phyloP scores from a whole-genome alignment of 2,888 invertebrate genomes.

The Tinea semifulvella region DNA sequence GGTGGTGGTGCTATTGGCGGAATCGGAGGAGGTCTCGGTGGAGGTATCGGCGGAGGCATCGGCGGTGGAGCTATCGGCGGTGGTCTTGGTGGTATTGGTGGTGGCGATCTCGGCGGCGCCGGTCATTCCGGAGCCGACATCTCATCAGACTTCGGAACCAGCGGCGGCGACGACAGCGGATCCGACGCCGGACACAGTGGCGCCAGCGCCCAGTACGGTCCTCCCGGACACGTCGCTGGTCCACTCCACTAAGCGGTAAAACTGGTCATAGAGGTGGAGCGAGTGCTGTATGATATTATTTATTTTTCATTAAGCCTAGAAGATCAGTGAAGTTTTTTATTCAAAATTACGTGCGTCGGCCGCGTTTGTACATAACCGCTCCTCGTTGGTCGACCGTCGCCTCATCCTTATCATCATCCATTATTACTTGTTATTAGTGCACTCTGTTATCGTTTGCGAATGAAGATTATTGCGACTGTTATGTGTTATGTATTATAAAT shows the following conservation, averaged over 20 bases:
- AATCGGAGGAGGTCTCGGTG: constrained; percentile 36
- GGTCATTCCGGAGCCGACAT: constrained; percentile 41
- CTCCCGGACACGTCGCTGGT: constrained; percentile 59
- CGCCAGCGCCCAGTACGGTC: constrained; percentile 60
- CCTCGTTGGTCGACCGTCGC: constrained; percentile 15
- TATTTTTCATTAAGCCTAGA: constrained; percentile 8
- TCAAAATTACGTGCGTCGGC: constrained; percentile 23
- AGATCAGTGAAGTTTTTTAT: neutral
- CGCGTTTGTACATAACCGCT: constrained; percentile 50
- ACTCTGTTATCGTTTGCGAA: constrained; percentile 58
- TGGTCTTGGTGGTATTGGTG: constrained; percentile 32
- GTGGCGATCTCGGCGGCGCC: constrained; percentile 30
- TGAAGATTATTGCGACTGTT: constrained; percentile 57
- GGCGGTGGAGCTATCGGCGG: constrained; percentile 35
- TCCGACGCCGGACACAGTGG: constrained; percentile 38
- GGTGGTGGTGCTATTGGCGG: constrained; percentile 49
- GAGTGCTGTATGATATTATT: constrained; percentile 9
- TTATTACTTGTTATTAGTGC: constrained; percentile 61
- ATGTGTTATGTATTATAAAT: constrained; percentile 46
- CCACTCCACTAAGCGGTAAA: constrained; percentile 45
- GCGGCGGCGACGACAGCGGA: constrained; percentile 34
- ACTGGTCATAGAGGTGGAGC: neutral
- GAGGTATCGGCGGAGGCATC: constrained; percentile 35
- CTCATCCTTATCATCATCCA: constrained; percentile 35
- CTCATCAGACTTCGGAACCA: constrained; percentile 40